Conservation (phyloP, 2,113 vertebrate species). For the Oryzias curvinotus region DNA sequence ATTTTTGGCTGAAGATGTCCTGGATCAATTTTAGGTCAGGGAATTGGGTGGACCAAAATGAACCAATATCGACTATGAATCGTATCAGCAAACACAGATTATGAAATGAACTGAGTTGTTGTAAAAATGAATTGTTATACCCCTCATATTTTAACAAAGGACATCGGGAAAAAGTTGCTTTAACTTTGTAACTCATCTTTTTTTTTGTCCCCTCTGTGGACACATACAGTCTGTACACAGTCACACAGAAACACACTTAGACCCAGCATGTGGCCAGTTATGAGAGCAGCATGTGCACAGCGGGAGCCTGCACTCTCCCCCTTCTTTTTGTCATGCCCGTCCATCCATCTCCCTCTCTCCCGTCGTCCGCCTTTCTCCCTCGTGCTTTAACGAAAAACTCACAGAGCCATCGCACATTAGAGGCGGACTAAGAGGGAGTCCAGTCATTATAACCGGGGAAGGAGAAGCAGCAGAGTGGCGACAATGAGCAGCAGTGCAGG, state of each 20-base stretch:
- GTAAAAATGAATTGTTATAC: too few relatives aligned
- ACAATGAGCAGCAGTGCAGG: slow-evolving; percentile 48
- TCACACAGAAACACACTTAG: slow-evolving; percentile 33
- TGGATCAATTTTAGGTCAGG: too few relatives aligned
- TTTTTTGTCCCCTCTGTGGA: slow-evolving; percentile 3
- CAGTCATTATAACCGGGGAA: slow-evolving; percentile 64
- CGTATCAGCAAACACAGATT: too few relatives aligned
- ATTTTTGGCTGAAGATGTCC: too few relatives aligned
- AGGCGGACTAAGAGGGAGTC: slow-evolving; percentile 43
- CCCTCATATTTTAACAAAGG: too few relatives aligned
- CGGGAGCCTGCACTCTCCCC: slow-evolving; percentile 49
- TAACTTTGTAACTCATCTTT: background rate
- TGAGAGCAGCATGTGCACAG: slow-evolving; percentile 55
- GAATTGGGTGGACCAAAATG: too few relatives aligned
- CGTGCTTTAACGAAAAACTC: background rate
- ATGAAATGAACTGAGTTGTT: too few relatives aligned
- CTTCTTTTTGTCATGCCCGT: slow-evolving; percentile 28
- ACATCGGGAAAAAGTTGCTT: background rate
- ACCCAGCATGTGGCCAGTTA: slow-evolving; percentile 54
- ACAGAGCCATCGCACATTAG: slow-evolving; percentile 20
- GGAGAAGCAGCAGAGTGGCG: slow-evolving; percentile 28
- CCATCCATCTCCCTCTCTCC: slow-evolving; percentile 46
- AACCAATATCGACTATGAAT: too few relatives aligned
- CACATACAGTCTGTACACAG: slow-evolving; percentile 18
- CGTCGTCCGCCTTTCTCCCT: slow-evolving; percentile 37